phyloP scores from a whole-genome alignment of 2,113 vertebrate genomes.

The Callopanchax toddi region DNA sequence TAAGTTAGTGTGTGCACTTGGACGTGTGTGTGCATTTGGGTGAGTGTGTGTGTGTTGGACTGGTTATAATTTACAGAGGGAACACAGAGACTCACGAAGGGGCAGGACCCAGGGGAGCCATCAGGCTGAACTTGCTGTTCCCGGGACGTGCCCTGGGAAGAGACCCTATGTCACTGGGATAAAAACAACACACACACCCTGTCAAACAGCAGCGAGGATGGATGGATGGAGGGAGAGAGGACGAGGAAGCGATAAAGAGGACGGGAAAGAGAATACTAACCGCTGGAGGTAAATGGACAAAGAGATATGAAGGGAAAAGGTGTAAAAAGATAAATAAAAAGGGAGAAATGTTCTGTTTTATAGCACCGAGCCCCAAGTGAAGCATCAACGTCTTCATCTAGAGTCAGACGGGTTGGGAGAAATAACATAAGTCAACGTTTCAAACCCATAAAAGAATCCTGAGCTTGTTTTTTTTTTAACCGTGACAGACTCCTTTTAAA shows the following conservation, averaged over 20 bases:
- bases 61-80: conserved; percentile 64
- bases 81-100: conserved; percentile 52
- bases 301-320: conserved; percentile 33
- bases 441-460: not conserved
- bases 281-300: conserved; percentile 29
- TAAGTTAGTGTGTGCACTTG: not conserved
- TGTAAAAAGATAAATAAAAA: conserved; percentile 28
- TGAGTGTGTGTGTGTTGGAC: conserved; percentile 17
- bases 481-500: not conserved
- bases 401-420: conserved; percentile 4
- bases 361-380: too few relatives aligned
- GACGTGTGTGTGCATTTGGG: not conserved
- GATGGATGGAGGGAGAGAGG: conserved; percentile 58
- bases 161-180: conserved; percentile 71
- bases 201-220: conserved; percentile 57
- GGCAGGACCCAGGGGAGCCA: conserved; percentile 64
- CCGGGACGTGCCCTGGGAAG: conserved; percentile 72
- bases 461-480: not conserved
- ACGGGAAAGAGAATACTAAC: conserved; percentile 44
- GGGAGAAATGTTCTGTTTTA: too few relatives aligned
- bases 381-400: conserved; percentile 1
- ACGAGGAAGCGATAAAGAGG: conserved; percentile 40
- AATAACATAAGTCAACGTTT: conserved; percentile 2
- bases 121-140: conserved; percentile 55
- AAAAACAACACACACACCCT: conserved; percentile 77